A percentile compares a stretch with the other conserved stretches of the same genome.
phyloP scores from a whole-genome alignment of 2,888 invertebrate species.

The Drosophila emarginata region DNA sequence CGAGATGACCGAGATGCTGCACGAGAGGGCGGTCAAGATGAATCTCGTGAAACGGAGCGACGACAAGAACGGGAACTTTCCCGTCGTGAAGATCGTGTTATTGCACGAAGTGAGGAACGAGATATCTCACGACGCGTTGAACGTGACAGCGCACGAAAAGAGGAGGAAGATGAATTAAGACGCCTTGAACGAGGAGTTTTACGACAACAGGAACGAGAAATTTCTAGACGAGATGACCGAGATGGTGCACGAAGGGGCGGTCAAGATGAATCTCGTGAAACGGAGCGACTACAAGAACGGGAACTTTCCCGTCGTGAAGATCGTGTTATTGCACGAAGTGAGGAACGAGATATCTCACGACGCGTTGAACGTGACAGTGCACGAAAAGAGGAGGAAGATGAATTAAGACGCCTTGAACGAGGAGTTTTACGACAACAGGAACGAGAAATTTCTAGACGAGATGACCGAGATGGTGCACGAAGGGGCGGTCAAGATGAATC shows the following conservation, averaged over 20 bases:
- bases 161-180: not conserved
- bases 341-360: not conserved
- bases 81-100: not conserved
- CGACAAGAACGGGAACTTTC: not conserved
- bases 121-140: not conserved
- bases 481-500: not conserved
- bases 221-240: conserved; percentile 3
- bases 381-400: not conserved
- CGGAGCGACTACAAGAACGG: not conserved
- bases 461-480: not conserved
- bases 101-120: not conserved
- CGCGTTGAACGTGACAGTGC: not conserved
- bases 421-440: not conserved
- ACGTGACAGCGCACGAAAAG: not conserved
- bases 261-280: conserved; percentile 1
- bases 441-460: not conserved
- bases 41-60: not conserved
- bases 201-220: conserved; percentile 6
- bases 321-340: not conserved
- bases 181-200: not conserved
- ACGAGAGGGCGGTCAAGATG: not conserved
- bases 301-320: not conserved
- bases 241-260: not conserved
- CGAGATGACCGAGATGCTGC: not conserved
- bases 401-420: not conserved